Percentiles rank a stretch among this genome's conserved stretches.
Evolutionary conservation across 2,797 vertebrate species (phyloP).

Genomic region (Mallotus villosus): DNA sequence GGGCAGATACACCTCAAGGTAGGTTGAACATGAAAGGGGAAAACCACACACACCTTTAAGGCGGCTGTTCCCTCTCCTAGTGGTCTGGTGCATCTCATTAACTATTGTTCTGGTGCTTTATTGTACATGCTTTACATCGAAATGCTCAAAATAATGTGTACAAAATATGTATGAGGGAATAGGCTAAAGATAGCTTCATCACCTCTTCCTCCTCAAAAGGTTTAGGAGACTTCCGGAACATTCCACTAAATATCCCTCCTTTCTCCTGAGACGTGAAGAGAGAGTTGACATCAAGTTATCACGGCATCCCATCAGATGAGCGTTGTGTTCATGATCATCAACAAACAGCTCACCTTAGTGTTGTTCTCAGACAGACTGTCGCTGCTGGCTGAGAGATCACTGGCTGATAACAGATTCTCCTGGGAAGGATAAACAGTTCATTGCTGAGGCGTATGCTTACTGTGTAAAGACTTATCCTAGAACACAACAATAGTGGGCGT

Average conservation of each 20-base stretch:
- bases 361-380: slow-evolving; percentile 47
- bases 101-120: no score
- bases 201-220: background rate
- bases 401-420: background rate
- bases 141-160: no score
- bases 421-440: background rate
- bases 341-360: background rate
- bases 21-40: no score
- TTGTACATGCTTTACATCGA: no score
- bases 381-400: slow-evolving; percentile 41
- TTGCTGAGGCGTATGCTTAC: background rate
- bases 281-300: background rate
- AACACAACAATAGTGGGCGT: no score
- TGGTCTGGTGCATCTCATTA: no score
- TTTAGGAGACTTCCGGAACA: slow-evolving; percentile 51
- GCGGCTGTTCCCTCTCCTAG: no score
- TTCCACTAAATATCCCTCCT: slow-evolving; percentile 43
- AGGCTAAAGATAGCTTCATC: no score
- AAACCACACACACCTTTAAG: no score
- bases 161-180: no score
- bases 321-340: background rate
- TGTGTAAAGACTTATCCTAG: background rate
- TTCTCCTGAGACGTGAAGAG: slow-evolving; percentile 36
- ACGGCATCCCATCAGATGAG: no score
- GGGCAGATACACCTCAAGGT: no score